Conservation (phyloP, 2,888 invertebrate species). For the Brachylomia viminalis region DNA sequence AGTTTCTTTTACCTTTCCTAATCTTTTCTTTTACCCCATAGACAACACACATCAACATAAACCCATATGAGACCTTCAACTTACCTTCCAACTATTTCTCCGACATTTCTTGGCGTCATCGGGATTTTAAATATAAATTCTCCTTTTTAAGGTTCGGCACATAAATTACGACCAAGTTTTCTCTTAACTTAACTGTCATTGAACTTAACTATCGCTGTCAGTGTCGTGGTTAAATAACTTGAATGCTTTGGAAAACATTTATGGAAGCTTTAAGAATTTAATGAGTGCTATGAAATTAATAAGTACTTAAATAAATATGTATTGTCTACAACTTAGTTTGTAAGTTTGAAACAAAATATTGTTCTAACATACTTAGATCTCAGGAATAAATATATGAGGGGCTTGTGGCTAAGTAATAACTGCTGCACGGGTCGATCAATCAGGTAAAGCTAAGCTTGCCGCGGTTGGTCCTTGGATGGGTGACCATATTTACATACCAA, state of each 20-base stretch:
- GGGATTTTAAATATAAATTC: constrained; percentile 26
- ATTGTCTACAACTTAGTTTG: not conserved
- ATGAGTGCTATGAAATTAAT: not conserved
- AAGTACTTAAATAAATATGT: not conserved
- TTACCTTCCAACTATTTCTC: constrained; percentile 26
- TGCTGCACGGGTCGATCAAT: no score
- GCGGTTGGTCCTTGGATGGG: no score
- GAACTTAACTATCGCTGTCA: constrained; percentile 19
- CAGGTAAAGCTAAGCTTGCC: no score
- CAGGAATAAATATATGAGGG: no score
- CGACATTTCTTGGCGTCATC: constrained; percentile 11
- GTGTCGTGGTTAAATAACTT: constrained; percentile 7
- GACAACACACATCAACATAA: constrained; percentile 11
- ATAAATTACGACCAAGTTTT: constrained; percentile 15
- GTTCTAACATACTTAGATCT: no score
- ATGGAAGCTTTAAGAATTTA: not conserved
- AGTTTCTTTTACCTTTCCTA: not conserved
- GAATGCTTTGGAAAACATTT: not conserved
- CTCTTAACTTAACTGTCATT: constrained; percentile 30
- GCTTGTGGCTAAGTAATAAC: no score
- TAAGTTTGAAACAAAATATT: no score
- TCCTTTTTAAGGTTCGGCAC: not conserved
- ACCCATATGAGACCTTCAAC: not conserved
- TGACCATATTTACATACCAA: no score
- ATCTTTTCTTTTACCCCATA: constrained; percentile 20